These are phyloP conservation scores for Oenanthe oenanthe DNA, from an alignment of 2,113 vertebrate genomes.

Conservation along the genomic window DNA sequence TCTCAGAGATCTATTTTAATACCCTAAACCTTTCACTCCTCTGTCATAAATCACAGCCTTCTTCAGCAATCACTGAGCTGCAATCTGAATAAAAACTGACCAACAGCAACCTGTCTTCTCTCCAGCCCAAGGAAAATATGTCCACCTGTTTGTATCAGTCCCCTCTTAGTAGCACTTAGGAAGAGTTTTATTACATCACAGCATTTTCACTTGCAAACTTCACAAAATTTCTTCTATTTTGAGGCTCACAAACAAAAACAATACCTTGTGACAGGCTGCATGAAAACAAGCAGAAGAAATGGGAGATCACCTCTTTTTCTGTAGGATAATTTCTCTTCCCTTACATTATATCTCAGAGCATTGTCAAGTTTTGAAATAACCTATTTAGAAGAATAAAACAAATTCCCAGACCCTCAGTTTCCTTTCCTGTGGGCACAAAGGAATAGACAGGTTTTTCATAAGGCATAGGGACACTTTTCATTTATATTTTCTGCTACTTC, in stretches of 20 bases:
- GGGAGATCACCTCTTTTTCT: background rate
- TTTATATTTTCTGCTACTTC: background rate
- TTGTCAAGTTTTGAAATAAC: background rate
- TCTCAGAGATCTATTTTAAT: background rate
- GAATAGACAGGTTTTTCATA: background rate
- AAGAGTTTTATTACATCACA: background rate
- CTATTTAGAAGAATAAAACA: background rate
- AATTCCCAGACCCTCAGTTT: background rate
- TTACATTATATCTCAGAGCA: background rate
- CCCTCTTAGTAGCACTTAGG: background rate
- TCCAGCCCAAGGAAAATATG: background rate
- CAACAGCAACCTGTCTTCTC: accelerated
- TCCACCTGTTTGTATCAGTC: background rate
- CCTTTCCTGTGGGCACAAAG: background rate
- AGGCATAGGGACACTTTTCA: background rate
- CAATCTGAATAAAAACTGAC: background rate
- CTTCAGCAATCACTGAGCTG: background rate
- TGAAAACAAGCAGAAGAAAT: background rate
- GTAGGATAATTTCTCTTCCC: background rate
- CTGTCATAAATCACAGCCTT: background rate
- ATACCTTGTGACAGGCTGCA: background rate
- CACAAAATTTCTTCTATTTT: background rate
- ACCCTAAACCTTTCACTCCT: background rate
- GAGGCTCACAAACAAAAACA: background rate
- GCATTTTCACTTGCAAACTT: background rate